Evolutionary conservation across 2,113 vertebrate genomes (phyloP), one percentile per base, ranked within the genome.

Genomic region (Melierax canorus): DNA sequence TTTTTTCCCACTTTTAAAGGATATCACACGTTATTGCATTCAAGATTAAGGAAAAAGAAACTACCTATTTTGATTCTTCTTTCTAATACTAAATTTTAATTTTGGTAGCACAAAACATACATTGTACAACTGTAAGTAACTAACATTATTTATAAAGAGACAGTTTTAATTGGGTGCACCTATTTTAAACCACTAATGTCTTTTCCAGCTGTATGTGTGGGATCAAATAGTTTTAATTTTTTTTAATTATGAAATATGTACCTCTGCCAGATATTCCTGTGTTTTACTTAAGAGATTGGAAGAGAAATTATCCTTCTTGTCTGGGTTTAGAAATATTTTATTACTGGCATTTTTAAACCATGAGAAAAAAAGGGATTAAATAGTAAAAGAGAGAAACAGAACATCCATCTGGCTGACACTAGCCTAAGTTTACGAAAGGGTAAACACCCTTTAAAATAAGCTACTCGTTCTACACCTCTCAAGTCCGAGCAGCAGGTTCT

Each of bases 401-500:
- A 45, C 45, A 60, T 88, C 75, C 30, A 45, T 24, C 80, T 55
- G 86, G 64, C 66, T 94, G 80, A 63, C 36, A 11, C 6, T 51
- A 67, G 68, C 79, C 84, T 51, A 62, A 24, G 56, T 64, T 94
- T 93, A 84, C 21, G 1, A 39, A 75, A 73, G 55, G 69, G 73
- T 75, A 67, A 95, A 94, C 60, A 92, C 38, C 76, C 63, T 75
- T 48, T 36, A 43, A 88, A 94, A 90, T n/a, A n/a, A 95, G 64
- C 39, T 69, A 29, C 76, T 92, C 0, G 3, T 39, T 55, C 45
- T 55, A 21, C 74, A 62, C 30, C 88, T 73, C 53, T 4, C 39
- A 10, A 81, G 86, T 41, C 56, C 63, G 58, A 76, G 62, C 53
- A 23, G 77, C 92, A 74, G 60, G 69, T 32, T 82, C 43, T 67